Base-by-base conservation (phyloP, 2,113 vertebrate genomes). In the Lamprologus sp. region DNA sequence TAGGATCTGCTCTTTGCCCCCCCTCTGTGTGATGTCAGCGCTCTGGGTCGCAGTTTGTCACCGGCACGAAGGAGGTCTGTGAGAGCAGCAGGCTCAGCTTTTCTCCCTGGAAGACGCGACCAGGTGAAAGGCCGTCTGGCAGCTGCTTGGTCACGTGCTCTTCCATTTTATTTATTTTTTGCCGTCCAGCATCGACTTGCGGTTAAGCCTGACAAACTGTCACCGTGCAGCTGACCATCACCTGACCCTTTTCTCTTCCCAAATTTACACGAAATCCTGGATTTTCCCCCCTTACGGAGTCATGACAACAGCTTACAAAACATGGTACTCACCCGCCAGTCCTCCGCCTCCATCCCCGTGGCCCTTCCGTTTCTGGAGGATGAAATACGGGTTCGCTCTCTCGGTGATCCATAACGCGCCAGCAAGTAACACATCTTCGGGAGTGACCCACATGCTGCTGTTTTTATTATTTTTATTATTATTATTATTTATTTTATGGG, bases 361-460 rank as follows among this genome's bases (percentile, higher is more conserved):
- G 79, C 98, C 98, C 92, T 99, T 99, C 89, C 98, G 97, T 90
- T 98, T 97, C 96, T 99, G 98, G 60, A 99, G 97, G 92, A 99
- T 97, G 97, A 99, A 99, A 91, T 98, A 99, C 0, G 98, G 98
- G 93, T 99, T 99, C 13, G 98, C 98, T 90, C 98, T 93, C 95
- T 99, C 98, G 37, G 98, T 99, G 95, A 99, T 96, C 98, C 98
- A 99, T 68, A 99, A 94, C 9, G 98, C 98, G 89, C 98, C 97
- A 17, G 98, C 98, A 97, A 99, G 95, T 95, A 99, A 91, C 95
- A 99, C 98, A 95, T 99, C 98, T 90, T 99, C 98, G 26, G 98
- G 98, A 95, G 97, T 98, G 94, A 99, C 96, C 98, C 98, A 99
- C 98, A 99, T 99, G 12, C 23, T 92, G 84, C 23, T 26, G 35